phyloP scores from a whole-genome alignment of 2,888 invertebrate species.

The Acanthacorydalis orientalis region DNA sequence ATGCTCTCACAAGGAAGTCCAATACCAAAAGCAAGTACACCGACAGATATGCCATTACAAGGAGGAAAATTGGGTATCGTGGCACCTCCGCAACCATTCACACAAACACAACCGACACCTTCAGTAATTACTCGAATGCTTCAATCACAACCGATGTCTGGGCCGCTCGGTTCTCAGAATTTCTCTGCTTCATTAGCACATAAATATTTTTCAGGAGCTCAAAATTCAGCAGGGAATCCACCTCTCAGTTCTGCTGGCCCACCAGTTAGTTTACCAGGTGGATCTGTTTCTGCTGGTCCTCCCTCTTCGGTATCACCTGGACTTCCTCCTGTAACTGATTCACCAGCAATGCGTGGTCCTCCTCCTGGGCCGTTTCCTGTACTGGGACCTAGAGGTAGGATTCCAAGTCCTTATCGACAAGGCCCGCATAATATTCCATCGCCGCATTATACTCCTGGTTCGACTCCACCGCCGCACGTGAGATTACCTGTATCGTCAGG shows the following conservation, averaged over 20 bases:
- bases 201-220: neutral
- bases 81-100: conserved; percentile 32
- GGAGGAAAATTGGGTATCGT: conserved; percentile 23
- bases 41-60: conserved; percentile 19
- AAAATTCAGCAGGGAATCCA: neutral
- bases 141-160: conserved; percentile 28
- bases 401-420: conserved; percentile 21
- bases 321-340: conserved; percentile 12
- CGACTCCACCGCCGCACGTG: conserved; percentile 14
- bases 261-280: neutral
- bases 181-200: neutral
- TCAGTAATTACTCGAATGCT: conserved; percentile 47
- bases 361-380: conserved; percentile 6
- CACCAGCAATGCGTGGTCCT: conserved; percentile 9
- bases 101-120: conserved; percentile 29
- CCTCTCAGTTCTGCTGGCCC: neutral
- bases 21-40: conserved; percentile 12
- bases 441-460: conserved; percentile 12
- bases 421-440: conserved; percentile 15
- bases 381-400: conserved; percentile 17
- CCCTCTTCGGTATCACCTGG: conserved; percentile 11
- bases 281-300: conserved; percentile 11
- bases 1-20: conserved; percentile 15
- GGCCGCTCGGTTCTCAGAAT: conserved; percentile 17
- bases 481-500: conserved; percentile 14